Conservation (phyloP, 1,140 invertebrate genomes). For the Myzus persicae region DNA sequence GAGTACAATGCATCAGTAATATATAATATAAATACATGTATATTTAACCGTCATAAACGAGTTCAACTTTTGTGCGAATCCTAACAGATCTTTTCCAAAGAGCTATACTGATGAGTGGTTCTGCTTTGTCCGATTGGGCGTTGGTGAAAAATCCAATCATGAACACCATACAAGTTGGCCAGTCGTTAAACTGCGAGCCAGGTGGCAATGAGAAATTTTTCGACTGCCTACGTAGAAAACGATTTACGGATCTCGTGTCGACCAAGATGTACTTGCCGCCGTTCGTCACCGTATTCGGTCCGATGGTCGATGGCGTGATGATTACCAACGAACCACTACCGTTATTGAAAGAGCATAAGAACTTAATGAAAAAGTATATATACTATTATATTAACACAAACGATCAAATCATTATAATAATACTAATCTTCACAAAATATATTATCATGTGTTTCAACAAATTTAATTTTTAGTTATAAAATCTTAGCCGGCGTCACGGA, state of each 20-base stretch:
- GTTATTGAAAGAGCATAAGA: constrained; percentile 33
- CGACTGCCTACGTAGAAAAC: constrained; percentile 72
- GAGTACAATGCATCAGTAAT: neutral
- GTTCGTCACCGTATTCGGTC: constrained; percentile 79
- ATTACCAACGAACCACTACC: constrained; percentile 76
- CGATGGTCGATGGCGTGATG: constrained; percentile 82
- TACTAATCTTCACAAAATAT: neutral
- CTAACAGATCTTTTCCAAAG: constrained; percentile 85
- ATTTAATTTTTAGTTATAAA: constrained; percentile 73
- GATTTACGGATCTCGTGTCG: constrained; percentile 76
- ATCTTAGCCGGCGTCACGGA: constrained; percentile 89
- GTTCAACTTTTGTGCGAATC: neutral
- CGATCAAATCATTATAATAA: neutral
- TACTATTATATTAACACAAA: neutral
- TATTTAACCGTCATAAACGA: neutral
- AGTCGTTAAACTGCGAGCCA: constrained; percentile 78
- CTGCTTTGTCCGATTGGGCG: constrained; percentile 89
- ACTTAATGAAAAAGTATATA: constrained; percentile 32
- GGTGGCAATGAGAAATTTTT: constrained; percentile 67
- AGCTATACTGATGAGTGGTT: constrained; percentile 93
- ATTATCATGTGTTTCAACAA: neutral
- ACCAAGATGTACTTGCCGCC: constrained; percentile 71
- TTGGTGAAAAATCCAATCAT: constrained; percentile 81
- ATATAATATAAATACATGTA: neutral
- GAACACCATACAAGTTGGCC: constrained; percentile 82